phyloP scores from a whole-genome alignment of 2,113 vertebrate genomes.

The Asarcornis scutulata region DNA sequence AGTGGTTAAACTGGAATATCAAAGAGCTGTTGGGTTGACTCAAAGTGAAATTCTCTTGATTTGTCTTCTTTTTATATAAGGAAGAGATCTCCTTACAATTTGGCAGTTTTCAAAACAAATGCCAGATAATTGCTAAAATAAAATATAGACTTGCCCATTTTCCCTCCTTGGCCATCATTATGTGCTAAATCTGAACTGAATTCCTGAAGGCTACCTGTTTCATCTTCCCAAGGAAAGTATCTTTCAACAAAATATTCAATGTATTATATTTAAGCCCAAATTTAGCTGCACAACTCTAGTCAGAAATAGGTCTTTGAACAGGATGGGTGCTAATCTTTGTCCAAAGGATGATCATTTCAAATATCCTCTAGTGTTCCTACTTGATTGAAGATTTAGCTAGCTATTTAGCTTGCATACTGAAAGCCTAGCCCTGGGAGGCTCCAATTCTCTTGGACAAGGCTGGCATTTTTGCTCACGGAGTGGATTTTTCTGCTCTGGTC shows the following conservation, averaged over 20 bases:
- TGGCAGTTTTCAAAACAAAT: neutral
- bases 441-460: rapidly evolving
- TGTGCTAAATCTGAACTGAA: neutral
- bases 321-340: neutral
- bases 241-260: neutral
- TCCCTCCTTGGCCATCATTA: neutral
- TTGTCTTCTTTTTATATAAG: neutral
- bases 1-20: neutral
- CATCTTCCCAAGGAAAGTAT: neutral
- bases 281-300: neutral
- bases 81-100: neutral
- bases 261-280: neutral
- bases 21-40: neutral
- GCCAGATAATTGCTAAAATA: neutral
- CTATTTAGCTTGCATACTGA: neutral
- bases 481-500: neutral
- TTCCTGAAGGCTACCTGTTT: neutral
- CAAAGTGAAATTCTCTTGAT: neutral
- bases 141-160: neutral
- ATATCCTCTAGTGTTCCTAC: neutral
- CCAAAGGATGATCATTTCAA: neutral
- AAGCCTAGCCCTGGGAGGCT: neutral
- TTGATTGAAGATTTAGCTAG: neutral
- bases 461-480: neutral
- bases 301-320: neutral